Evolutionary conservation across 2,113 vertebrate species (phyloP).

Genomic region (Pachyramphus minor): DNA sequence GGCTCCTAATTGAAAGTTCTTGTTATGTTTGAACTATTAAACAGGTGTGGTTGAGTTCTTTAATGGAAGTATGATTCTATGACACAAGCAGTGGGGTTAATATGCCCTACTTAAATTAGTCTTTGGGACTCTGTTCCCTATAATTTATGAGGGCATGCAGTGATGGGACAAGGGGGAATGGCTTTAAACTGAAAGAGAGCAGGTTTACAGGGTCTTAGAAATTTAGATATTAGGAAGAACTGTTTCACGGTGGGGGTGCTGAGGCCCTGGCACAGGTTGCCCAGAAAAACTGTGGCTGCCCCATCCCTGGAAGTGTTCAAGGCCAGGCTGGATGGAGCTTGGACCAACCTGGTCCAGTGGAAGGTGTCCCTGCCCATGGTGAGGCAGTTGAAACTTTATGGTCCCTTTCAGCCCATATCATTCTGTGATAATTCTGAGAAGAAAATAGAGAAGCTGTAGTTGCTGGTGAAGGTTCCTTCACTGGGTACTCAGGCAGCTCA

Average conservation of each 20-base stretch:
- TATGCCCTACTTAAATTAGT: background rate
- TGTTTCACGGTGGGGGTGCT: background rate
- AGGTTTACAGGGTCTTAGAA: background rate
- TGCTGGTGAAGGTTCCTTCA: background rate
- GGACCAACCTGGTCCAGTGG: background rate
- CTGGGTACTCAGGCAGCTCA: background rate
- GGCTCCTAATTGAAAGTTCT: constrained; percentile 13
- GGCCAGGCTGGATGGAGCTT: background rate
- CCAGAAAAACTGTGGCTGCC: background rate
- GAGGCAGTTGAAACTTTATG: background rate
- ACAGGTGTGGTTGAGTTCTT: background rate
- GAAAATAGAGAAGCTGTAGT: background rate
- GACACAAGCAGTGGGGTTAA: background rate
- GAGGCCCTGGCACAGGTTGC: background rate
- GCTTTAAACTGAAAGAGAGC: background rate
- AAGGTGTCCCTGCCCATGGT: background rate
- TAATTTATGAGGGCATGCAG: background rate
- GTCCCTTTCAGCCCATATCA: background rate
- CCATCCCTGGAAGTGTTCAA: background rate
- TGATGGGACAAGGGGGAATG: background rate
- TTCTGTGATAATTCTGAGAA: background rate
- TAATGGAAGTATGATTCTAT: background rate
- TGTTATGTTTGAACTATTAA: background rate
- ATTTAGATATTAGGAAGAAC: background rate
- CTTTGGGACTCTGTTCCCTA: background rate